A percentile compares a stretch with the other conserved stretches of the same genome.
Conservation (phyloP, 2,113 vertebrate genomes). For the Sterrhoptilus dennistouni region DNA sequence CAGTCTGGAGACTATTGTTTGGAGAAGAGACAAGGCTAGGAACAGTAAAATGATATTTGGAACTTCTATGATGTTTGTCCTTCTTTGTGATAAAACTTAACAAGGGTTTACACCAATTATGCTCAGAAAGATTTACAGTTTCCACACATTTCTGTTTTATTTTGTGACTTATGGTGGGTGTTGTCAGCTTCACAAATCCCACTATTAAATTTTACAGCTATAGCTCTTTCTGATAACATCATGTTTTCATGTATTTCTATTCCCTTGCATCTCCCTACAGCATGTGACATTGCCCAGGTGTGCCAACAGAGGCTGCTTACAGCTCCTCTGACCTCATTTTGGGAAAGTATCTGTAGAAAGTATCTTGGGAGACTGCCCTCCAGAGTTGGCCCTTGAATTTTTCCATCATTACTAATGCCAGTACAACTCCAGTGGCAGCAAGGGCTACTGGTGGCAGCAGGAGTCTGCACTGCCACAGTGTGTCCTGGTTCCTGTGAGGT, state of each 20-base stretch:
- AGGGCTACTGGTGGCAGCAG: background rate
- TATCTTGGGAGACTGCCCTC: background rate
- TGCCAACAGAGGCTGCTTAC: background rate
- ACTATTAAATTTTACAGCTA: background rate
- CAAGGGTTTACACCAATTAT: background rate
- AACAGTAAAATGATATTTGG: background rate
- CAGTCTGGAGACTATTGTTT: background rate
- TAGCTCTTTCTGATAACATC: background rate
- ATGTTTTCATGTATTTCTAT: background rate
- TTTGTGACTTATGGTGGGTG: background rate
- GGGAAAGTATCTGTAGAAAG: background rate
- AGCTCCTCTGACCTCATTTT: background rate
- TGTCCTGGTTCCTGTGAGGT: background rate
- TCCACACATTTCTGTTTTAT: background rate
- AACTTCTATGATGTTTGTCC: background rate
- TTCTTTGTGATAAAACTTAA: background rate
- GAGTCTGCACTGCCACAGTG: accelerated
- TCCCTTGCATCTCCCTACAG: background rate
- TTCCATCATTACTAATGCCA: background rate
- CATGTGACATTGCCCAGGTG: background rate
- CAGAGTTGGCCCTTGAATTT: background rate
- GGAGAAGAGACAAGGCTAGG: background rate
- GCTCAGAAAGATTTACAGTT: background rate
- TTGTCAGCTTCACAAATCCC: background rate
- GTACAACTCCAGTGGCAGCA: background rate